Base-by-base conservation (phyloP, 2,888 invertebrate genomes). In the Endotricha flammealis region DNA sequence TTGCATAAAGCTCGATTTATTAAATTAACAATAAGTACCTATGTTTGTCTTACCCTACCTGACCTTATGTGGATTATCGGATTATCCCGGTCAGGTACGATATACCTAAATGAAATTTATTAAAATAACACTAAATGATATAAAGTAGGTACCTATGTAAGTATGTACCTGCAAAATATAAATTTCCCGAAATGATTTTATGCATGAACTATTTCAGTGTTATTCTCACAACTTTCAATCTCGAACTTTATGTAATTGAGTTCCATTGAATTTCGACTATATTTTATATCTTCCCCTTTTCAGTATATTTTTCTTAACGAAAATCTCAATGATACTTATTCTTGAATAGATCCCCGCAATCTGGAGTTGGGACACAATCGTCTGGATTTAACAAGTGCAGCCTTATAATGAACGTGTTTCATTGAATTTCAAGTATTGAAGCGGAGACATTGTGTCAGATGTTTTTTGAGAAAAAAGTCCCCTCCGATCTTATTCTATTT, bases 341-440 rank as follows among this genome's bases (percentile, higher is more conserved):
- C 6, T 6, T 20, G 20, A 20, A 20, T 20, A 20, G 20, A 20
- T n/a, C 12, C 12, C 10, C 8, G 8, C 27, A 27, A 12, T 27
- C 12, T 27, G 7, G 3, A 27, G 8, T 29, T 3, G 22, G 8
- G 12, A 14, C 24, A 12, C 4, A 28, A 27, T 24, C 10, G 38
- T 47, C 42, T 52, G 39, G 51, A 55, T 53, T 45, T 50, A 48
- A 54, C 48, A 51, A 57, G 48, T 48, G 47, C 49, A 48, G 46
- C 53, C 48, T 54, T 45, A 49, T 60, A 62, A 59, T 59, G 53
- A 62, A 51, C 46, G 48, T 48, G 54, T 57, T 59, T 61, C 42
- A 55, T 59, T 60, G 53, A 62, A 61, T 58, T 53, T 52, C 48
- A 48, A 57, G 53, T 53, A 60, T 63, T 56, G 54, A 57, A 44